phyloP scores from a whole-genome alignment of 2,888 invertebrate species.

The Meteorus colon region DNA sequence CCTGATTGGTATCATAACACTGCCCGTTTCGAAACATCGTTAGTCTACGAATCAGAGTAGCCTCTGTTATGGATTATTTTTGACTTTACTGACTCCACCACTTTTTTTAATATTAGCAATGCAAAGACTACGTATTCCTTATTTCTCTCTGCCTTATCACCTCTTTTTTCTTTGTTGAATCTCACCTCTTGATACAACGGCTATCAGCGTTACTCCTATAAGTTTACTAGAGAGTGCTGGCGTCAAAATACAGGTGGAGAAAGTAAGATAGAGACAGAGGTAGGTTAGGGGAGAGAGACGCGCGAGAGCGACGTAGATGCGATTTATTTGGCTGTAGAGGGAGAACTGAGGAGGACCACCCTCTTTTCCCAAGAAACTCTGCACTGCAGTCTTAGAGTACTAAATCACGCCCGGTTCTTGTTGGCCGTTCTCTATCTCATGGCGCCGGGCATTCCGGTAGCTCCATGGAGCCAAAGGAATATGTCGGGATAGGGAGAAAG shows the following conservation, averaged over 20 bases:
- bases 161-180: slow-evolving; percentile 42
- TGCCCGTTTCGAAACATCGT: slow-evolving; percentile 12
- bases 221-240: background rate
- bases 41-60: background rate
- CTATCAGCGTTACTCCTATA: background rate
- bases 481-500: slow-evolving; percentile 7
- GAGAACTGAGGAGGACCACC: slow-evolving; percentile 47
- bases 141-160: slow-evolving; percentile 45
- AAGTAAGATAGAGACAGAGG: slow-evolving; percentile 41
- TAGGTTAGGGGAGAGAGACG: slow-evolving; percentile 45
- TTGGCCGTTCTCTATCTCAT: slow-evolving; percentile 53
- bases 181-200: background rate
- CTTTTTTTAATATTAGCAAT: background rate
- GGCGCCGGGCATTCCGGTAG: slow-evolving; percentile 47
- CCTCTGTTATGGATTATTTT: background rate
- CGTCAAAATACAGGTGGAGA: background rate
- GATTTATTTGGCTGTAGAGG: slow-evolving; percentile 61
- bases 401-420: slow-evolving; percentile 67
- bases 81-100: background rate
- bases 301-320: slow-evolving; percentile 53
- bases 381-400: slow-evolving; percentile 61
- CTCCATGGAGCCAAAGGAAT: slow-evolving; percentile 40
- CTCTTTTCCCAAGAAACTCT: slow-evolving; percentile 56
- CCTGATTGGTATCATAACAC: slow-evolving; percentile 30
- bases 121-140: slow-evolving; percentile 27